Evolutionary conservation across 2,888 invertebrate genomes (phyloP).

Genomic region (Cyaniris semiargus): DNA sequence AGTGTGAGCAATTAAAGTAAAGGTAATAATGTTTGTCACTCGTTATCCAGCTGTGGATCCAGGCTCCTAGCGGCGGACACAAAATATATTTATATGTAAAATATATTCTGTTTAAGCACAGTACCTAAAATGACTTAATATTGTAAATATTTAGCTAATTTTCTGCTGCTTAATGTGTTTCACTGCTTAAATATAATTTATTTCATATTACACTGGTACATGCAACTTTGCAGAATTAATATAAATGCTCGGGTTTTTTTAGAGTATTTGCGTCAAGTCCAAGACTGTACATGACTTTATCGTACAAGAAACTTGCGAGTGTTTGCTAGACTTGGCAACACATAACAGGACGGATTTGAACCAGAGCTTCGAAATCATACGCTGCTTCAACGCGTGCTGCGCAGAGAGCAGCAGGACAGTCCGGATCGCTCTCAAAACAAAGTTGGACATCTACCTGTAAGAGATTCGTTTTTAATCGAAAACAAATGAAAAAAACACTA

Average conservation of each 20-base stretch:
- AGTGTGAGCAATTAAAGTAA: no score
- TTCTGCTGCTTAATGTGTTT: no score
- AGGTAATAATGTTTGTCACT: no score
- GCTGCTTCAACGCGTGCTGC: conserved; percentile 56
- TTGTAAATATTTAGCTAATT: no score
- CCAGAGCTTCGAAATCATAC: conserved; percentile 56
- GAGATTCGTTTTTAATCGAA: conserved; percentile 40
- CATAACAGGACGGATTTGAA: conserved; percentile 45
- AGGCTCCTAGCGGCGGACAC: no score
- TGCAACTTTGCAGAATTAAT: no score
- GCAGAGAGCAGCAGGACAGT: conserved; percentile 55
- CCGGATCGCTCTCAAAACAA: conserved; percentile 51
- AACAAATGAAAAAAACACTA: background rate
- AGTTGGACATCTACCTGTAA: conserved; percentile 61
- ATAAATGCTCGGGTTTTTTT: conserved; percentile 11
- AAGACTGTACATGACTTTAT: conserved; percentile 50
- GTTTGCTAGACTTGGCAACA: conserved; percentile 57
- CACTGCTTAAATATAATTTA: no score
- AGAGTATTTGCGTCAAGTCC: conserved; percentile 57
- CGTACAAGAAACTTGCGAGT: conserved; percentile 54
- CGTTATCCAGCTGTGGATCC: no score
- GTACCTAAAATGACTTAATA: no score
- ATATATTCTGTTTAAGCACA: no score
- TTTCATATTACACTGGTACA: no score
- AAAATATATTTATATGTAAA: no score